Evolutionary conservation across 2,797 vertebrate genomes (phyloP), one percentile per base, ranked within the genome.

Genomic region (Gambelia wislizenii): DNA sequence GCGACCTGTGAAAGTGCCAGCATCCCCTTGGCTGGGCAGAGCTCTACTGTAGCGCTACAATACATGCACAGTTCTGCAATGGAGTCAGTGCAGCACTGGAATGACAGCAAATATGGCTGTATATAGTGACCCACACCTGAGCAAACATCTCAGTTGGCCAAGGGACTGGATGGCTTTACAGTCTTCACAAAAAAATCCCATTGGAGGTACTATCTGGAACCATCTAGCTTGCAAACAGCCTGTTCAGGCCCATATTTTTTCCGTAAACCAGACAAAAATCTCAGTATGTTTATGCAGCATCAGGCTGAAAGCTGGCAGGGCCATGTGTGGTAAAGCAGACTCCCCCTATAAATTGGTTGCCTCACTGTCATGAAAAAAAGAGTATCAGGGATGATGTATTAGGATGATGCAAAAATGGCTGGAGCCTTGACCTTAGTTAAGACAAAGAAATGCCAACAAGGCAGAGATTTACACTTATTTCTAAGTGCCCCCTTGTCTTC

Each of bases 1-100:
- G 64, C 0, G 16, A 39, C n/a, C 74, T 44, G 76, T 79, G 42
- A 74, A 83, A 67, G 44, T n/a, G 39, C 27, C 36, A 69, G 59
- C 77, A 52, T 27, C 54, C 49, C 83, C 42, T 33, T 70, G 52
- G 72, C 59, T 56, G 47, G 78, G 86, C 83, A 91, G 83, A 77
- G 42, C 22, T 75, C n/a, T 80, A 36, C 59, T 33, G 42, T 33
- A 78, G 22, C 3, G 33, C 14, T 86, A 59, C 49, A 39, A 61
- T 72, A 42, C 2, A 33, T 36, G 6, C 25, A 27, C 12, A 9
- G 64, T 42, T 16, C 3, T 47, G 39, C 36, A 30, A 3, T 1
- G 12, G 33, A 44, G 9, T 14, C 30, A 72, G 13, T 4, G 36
- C 56, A 42, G 36, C 2, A 25, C 27, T 52, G 56, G 69, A 44